Percentiles rank a stretch among this genome's conserved stretches.
These are phyloP conservation scores for Apis laboriosa DNA, from an alignment of 1,140 invertebrate genomes.

Conservation along the genomic window DNA sequence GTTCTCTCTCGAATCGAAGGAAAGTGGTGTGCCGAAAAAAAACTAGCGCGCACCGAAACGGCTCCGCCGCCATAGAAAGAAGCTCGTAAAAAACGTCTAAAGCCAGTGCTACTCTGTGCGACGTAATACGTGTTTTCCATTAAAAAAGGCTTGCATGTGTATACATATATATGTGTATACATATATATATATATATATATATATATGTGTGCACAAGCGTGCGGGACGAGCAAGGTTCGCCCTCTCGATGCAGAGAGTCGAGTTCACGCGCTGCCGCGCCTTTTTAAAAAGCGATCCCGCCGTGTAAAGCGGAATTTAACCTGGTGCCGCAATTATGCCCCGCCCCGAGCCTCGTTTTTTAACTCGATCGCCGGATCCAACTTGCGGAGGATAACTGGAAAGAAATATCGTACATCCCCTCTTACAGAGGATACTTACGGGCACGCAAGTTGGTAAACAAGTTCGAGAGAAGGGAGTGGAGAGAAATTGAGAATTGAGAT, in stretches of 20 bases:
- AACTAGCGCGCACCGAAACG: conserved; percentile 51
- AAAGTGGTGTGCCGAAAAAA: conserved; percentile 39
- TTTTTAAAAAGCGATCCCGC: conserved; percentile 45
- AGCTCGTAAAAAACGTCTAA: conserved; percentile 62
- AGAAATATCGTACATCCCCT: no score
- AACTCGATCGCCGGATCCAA: not conserved
- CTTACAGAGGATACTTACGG: no score
- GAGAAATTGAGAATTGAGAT: not conserved
- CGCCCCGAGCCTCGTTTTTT: not conserved
- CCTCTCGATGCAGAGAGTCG: not conserved
- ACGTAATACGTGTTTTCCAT: conserved; percentile 55
- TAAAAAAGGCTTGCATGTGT: conserved; percentile 47
- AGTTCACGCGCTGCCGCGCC: not conserved
- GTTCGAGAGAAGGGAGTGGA: not conserved
- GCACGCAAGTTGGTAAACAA: no score
- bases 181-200: no score
- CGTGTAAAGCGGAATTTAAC: conserved; percentile 35
- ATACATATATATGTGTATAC: no score
- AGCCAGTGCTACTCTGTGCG: conserved; percentile 42
- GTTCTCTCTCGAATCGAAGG: conserved; percentile 31
- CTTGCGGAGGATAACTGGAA: no score
- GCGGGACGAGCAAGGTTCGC: conserved; percentile 31
- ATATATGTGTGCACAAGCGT: conserved; percentile 24
- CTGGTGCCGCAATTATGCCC: not conserved
- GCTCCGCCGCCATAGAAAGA: conserved; percentile 24